Evolutionary conservation across 2,113 vertebrate species (phyloP), one percentile per base, ranked within the genome.

Genomic region (Chauna torquata): DNA sequence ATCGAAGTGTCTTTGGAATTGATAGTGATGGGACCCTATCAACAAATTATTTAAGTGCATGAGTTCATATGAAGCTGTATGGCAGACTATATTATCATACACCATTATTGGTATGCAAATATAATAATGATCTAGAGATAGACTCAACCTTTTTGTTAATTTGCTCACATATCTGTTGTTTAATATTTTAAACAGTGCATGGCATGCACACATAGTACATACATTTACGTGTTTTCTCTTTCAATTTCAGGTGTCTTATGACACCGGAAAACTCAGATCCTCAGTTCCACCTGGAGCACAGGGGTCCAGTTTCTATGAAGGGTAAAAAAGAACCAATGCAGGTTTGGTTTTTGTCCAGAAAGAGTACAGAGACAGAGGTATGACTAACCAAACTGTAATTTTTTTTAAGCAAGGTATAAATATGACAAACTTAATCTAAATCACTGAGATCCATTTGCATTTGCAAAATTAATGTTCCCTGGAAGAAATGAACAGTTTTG

Each of bases 241-340:
- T 80, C 78, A 59, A 74, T 93, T 96, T 34, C 95, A 99, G 99
- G 89, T 99, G 99, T 98, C 98, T 99, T 88, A 99, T 99, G 99
- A 98, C 98, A 52, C 98, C 98, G 24, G 99, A 99, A 97, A 99
- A 99, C 58, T 98, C 99, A 20, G 99, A 99, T 93, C 98, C 99
- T 76, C 99, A 99, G 89, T 99, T 99, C 94, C 98, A 99, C 45
- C 86, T 99, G 98, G 98, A 99, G 85, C 98, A 99, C 94, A 98
- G 99, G 92, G 99, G 99, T 77, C 99, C 99, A 3, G 90, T 99
- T 96, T 99, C 98, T 96, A 99, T 99, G 99, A 99, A 99, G 98
- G 99, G 99, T 62, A 99, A 99, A 97, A 99, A 99, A 96, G 99
- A 99, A 16, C 99, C 99, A 24, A 99, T 99, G 99, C 99, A 99